Evolutionary conservation across 2,113 vertebrate genomes (phyloP).

Genomic region (Corythoichthys haematopterus): DNA sequence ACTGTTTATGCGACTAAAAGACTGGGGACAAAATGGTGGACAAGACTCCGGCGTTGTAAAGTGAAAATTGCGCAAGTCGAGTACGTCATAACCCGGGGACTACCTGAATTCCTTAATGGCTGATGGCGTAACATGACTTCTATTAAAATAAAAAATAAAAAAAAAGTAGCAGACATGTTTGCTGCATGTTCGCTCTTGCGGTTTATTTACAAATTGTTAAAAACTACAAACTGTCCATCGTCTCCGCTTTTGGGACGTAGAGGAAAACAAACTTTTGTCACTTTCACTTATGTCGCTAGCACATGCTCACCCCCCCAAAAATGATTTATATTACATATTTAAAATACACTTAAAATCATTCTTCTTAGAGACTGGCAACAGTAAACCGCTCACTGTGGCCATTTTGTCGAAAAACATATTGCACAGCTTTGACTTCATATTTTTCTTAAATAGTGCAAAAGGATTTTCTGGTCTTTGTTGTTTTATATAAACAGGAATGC

Average conservation of each 20-base stretch:
- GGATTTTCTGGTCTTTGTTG: conserved; percentile 48
- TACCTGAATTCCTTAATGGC: too few relatives aligned
- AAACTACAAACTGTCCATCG: conserved; percentile 60
- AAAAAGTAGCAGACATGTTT: conserved; percentile 32
- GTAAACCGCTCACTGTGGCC: conserved; percentile 88
- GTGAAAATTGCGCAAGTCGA: too few relatives aligned
- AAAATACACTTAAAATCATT: conserved; percentile 97
- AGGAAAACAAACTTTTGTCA: conserved; percentile 53
- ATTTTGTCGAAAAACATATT: conserved; percentile 81
- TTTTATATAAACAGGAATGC: conserved; percentile 87
- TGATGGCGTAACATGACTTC: neutral
- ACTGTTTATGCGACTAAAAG: too few relatives aligned
- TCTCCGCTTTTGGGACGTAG: conserved; percentile 41
- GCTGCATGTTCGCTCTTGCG: conserved; percentile 37
- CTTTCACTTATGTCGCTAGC: conserved; percentile 72
- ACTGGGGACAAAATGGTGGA: too few relatives aligned
- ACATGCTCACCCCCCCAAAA: conserved; percentile 86
- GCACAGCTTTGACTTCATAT: conserved; percentile 91
- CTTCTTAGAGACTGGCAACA: conserved; percentile 78
- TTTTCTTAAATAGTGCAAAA: conserved; percentile 98
- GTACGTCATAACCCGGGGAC: too few relatives aligned
- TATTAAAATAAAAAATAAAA: conserved; percentile 15
- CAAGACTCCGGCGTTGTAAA: too few relatives aligned
- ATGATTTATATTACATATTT: conserved; percentile 99
- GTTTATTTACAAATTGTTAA: conserved; percentile 71